Conservation (phyloP, 2,113 vertebrate species). For the Mohoua ochrocephala region DNA sequence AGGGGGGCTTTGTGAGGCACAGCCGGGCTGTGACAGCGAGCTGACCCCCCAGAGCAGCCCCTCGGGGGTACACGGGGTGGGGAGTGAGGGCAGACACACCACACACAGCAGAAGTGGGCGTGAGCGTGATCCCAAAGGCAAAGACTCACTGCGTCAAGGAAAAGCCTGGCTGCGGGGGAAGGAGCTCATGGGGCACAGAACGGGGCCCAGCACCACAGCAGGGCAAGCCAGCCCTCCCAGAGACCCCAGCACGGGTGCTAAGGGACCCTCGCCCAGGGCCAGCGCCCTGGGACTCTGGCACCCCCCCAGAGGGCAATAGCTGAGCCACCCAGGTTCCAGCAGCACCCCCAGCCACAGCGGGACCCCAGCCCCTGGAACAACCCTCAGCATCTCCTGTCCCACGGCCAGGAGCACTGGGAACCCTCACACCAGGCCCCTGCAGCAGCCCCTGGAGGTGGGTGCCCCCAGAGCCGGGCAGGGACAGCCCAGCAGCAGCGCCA, state of each 20-base stretch:
- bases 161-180: background rate
- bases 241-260: accelerated
- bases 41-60: background rate
- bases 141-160: accelerated
- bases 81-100: accelerated
- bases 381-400: background rate
- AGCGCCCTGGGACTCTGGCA: background rate
- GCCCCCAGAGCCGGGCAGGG: accelerated
- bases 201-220: accelerated
- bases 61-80: accelerated
- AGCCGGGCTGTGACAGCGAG: background rate
- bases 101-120: accelerated
- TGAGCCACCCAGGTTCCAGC: accelerated
- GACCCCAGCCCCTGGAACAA: background rate
- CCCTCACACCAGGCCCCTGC: background rate
- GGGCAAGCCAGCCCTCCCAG: background rate
- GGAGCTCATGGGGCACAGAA: background rate
- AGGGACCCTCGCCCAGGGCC: background rate
- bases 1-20: background rate
- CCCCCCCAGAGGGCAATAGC: too few relatives aligned
- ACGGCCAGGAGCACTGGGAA: background rate
- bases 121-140: background rate
- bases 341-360: accelerated
- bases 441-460: background rate
- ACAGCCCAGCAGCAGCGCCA: accelerated